These are phyloP conservation scores for Melanostoma mellinum DNA, from an alignment of 2,888 invertebrate genomes.

Conservation along the genomic window DNA sequence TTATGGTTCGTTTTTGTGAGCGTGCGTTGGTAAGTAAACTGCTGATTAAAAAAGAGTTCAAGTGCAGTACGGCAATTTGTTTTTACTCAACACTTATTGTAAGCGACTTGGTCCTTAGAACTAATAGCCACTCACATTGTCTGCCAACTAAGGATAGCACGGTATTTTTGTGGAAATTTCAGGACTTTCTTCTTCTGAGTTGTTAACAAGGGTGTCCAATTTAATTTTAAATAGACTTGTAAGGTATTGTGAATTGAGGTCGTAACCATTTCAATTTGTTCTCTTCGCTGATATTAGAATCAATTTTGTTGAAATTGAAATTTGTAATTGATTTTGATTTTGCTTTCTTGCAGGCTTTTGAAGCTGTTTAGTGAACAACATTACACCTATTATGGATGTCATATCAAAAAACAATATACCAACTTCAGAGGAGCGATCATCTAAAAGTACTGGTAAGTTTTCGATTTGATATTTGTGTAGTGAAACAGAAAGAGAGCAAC, in stretches of 20 bases:
- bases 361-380: slow-evolving; percentile 3
- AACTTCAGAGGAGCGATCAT: slow-evolving; percentile 79
- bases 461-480: slow-evolving; percentile 5
- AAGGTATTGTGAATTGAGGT: too few species aligned
- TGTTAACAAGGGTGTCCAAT: background rate
- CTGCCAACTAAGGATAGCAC: background rate
- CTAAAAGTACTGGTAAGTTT: slow-evolving; percentile 79
- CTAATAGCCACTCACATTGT: slow-evolving; percentile 23
- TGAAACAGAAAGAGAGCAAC: slow-evolving; percentile 50
- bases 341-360: slow-evolving; percentile 17
- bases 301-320: background rate
- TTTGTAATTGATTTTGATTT: background rate
- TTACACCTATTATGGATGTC: slow-evolving; percentile 74
- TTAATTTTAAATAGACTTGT: too few species aligned
- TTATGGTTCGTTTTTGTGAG: slow-evolving; percentile 12
- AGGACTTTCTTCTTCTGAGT: background rate
- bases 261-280: background rate
- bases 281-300: background rate
- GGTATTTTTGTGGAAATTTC: background rate
- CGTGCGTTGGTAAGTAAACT: slow-evolving; percentile 29
- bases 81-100: background rate
- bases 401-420: slow-evolving; percentile 79
- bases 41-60: slow-evolving; percentile 6
- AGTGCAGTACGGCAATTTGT: background rate
- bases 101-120: slow-evolving; percentile 31